Evolutionary conservation across 2,797 vertebrate genomes (phyloP), one percentile per base, ranked within the genome.

Genomic region (Dendrocincla fuliginosa): DNA sequence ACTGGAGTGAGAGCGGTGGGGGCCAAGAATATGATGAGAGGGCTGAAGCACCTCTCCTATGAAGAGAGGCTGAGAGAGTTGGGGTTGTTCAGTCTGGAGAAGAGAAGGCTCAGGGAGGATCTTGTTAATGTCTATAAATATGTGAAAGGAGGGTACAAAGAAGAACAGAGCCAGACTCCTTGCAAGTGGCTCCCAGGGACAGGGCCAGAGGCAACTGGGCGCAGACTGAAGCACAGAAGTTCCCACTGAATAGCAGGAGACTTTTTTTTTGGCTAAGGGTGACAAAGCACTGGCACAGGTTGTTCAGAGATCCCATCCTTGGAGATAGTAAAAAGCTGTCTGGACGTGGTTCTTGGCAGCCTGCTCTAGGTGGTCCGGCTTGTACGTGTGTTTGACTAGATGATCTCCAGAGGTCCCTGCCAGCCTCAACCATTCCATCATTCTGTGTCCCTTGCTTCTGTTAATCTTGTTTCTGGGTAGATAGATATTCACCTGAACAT

Each of bases 271-370:
- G 30, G 18, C 1, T 35, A 37, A 60, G 14, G 19, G 14, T 60
- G 30, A 65, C 63, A 1, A 1, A 25, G 55, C 20, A 23, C 39
- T 49, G 35, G 32, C 63, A 46, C 14, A 35, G 44, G 28, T 44
- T 55, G 19, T 15, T 57, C 39, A 10, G 35, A 18, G 22, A 13
- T 12, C 56, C 7, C 8, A 1, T 57, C 32, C 17, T 61, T 71
- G 20, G 15, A 24, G 16, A 18, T 16, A 35, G 0, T 16, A 24
- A 44, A 11, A 75, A 79, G 11, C 16, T 1, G 0, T 5, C 11
- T 16, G 10, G 28, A 27, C 3, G 2, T 16, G 9, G 23, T 41
- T 23, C 49, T 75, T 2, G 4, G 27, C 27, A 79, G 11, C 19
- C 11, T 1, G 57, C 19, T 50, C 12, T 16, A 4, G 15, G 35